These are phyloP conservation scores for Urechis unicinctus DNA, from an alignment of 2,888 invertebrate species.

Conservation along the genomic window DNA sequence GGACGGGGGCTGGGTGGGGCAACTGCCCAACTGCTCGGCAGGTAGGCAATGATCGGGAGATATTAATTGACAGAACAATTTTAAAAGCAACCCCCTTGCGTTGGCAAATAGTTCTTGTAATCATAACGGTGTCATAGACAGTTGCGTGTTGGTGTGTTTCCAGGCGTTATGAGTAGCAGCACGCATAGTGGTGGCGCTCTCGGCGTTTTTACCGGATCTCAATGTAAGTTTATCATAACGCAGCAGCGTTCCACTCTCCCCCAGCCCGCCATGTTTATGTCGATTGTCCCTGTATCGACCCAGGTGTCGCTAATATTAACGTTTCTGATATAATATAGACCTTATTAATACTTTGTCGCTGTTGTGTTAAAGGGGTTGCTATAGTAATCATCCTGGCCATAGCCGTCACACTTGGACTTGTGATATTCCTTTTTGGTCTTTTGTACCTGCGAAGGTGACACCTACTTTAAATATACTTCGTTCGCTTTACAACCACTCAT, in stretches of 20 bases:
- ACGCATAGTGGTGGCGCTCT: no score
- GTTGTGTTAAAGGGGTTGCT: conserved; percentile 10
- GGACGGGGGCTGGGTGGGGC: conserved; percentile 7
- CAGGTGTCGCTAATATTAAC: neutral
- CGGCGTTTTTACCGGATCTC: conserved; percentile 2
- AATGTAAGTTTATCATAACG: conserved; percentile 2
- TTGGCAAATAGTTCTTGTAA: no score
- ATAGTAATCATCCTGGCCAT: conserved; percentile 18
- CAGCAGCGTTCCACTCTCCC: no score
- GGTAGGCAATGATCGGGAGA: neutral
- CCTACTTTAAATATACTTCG: no score
- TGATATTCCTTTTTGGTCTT: conserved; percentile 16
- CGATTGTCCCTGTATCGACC: neutral
- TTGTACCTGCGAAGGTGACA: conserved; percentile 18
- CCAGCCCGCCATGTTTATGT: neutral
- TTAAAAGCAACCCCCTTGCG: no score
- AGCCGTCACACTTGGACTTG: conserved; percentile 17
- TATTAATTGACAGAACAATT: no score
- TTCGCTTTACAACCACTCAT: no score
- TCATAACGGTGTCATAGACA: no score
- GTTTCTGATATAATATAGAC: no score
- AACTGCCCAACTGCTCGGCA: conserved; percentile 4
- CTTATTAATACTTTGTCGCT: no score
- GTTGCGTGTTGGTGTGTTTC: no score
- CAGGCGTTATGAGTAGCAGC: no score